Base-by-base conservation (phyloP, 2,888 invertebrate genomes). In the Agrotis clavis region DNA sequence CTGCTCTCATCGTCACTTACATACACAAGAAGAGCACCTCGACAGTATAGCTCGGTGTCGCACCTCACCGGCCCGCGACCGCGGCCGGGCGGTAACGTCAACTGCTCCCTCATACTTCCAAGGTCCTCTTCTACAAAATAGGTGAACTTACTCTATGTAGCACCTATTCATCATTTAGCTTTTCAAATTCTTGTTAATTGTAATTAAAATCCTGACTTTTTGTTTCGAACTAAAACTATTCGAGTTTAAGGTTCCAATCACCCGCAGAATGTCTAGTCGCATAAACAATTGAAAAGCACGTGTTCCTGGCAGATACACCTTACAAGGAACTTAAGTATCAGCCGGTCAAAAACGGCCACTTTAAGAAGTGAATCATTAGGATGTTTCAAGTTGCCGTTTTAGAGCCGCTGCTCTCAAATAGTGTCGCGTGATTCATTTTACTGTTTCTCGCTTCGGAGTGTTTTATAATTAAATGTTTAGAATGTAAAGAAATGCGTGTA, bases 201-300 rank as follows among this genome's bases (percentile, higher is more conserved):
- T 70, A 76, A 63, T 65, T 35, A 82, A 25, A 75, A 47, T 63
- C 60, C 60, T 47, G 25, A n/a, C 47, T 35, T 61, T 76, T 57
- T 67, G 48, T 79, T 59, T 57, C 54, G 59, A 60, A 54, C 48
- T 67, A 69, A 18, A 69, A 53, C 41, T 73, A 69, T 54, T 69
- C 21, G 14, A 62, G 61, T 59, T 71, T 51, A 25, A 62, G 48
- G 30, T 75, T 67, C 57, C 62, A 59, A 50, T 67, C 73, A 71
- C 60, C 73, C 68, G 67, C 80, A 70, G 65, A 71, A 82, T 80
- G 78, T 87, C 87, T 87, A 88, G 88, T 89, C 88, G 82, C 87
- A 83, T 83, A 84, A 81, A 83, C 77, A 53, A 77, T 74, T 47
- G 2, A 61, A 64, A 30, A 61, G 53, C 68, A 60, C 51, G 59